Evolutionary conservation across 2,113 vertebrate genomes (phyloP), one percentile per base, ranked within the genome.

Genomic region (Rhodinocichla rosea): DNA sequence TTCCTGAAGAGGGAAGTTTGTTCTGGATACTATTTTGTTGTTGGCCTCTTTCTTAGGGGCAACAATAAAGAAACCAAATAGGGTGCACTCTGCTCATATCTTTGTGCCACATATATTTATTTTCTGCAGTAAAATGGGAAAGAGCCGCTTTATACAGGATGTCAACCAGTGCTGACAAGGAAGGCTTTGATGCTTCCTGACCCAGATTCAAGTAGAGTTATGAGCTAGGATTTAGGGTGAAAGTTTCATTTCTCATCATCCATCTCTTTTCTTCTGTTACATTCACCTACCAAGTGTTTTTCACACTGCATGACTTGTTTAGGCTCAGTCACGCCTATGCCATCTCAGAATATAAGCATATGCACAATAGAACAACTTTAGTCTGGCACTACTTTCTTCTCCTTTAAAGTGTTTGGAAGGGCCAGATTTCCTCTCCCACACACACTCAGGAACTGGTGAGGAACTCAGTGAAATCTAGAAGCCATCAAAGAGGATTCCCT

Each of bases 331-430:
- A 83, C 1, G 24, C 83, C 71, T 81, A 52, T 86, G 71, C 44
- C 64, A 75, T 26, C 84, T 88, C 52, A 83, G 76, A 93, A 78
- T 35, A 45, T 15, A 88, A 94, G 64, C 68, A 70, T 74, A 90
- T 78, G 60, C 53, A 85, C 94, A 94, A 94, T 86, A 82, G 91
- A 81, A 97, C 75, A 90, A 68, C 83, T 86, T 94, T 2, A 87
- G 89, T 81, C 86, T 95, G 73, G 30, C 80, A 75, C 76, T 70
- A 17, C 71, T 92, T 94, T 95, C 82, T 87, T 85, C 79, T 87
- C 64, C 60, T 87, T 87, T 40, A 13, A 74, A 90, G 83, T 74
- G 79, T 70, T 10, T 4, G 79, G 75, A 92, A 96, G 67, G 79
- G 86, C 67, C 82, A 94, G 88, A 83, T 63, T 94, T 92, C 32